Evolutionary conservation across 2,888 invertebrate species (phyloP).

Genomic region (Crepidodera aurea): DNA sequence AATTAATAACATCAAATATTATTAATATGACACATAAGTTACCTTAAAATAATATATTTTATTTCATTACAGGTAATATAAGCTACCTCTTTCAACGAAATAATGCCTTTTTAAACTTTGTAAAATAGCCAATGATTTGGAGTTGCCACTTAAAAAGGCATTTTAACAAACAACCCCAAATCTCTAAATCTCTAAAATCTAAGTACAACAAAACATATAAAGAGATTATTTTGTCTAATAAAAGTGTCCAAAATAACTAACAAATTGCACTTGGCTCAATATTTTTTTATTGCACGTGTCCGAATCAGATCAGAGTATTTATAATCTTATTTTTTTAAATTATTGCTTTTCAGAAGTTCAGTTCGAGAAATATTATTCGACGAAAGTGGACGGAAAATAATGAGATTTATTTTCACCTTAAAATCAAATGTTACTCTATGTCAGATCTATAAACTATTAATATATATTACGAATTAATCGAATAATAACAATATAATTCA

Average conservation of each 20-base stretch:
- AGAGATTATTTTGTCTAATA: constrained; percentile 41
- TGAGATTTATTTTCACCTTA: constrained; percentile 29
- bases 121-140: constrained; percentile 9
- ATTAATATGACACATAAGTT: constrained; percentile 54
- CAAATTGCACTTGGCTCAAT: constrained; percentile 47
- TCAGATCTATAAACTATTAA: constrained; percentile 29
- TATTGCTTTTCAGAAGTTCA: constrained; percentile 31
- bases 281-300: constrained; percentile 46
- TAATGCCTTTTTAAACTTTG: constrained; percentile 38
- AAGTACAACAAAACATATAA: constrained; percentile 51
- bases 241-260: constrained; percentile 41
- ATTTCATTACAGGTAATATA: constrained; percentile 47
- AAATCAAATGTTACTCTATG: constrained; percentile 10
- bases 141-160: constrained; percentile 2
- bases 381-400: constrained; percentile 39
- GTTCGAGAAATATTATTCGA: constrained; percentile 23
- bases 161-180: constrained; percentile 20
- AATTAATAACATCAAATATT: constrained; percentile 52
- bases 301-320: constrained; percentile 35
- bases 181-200: constrained; percentile 43
- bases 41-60: constrained; percentile 44
- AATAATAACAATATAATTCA: constrained; percentile 2
- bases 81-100: constrained; percentile 47
- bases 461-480: constrained; percentile 4
- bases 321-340: constrained; percentile 11